These are phyloP conservation scores for Elachura formosa DNA, from an alignment of 2,113 vertebrate genomes.

Conservation along the genomic window DNA sequence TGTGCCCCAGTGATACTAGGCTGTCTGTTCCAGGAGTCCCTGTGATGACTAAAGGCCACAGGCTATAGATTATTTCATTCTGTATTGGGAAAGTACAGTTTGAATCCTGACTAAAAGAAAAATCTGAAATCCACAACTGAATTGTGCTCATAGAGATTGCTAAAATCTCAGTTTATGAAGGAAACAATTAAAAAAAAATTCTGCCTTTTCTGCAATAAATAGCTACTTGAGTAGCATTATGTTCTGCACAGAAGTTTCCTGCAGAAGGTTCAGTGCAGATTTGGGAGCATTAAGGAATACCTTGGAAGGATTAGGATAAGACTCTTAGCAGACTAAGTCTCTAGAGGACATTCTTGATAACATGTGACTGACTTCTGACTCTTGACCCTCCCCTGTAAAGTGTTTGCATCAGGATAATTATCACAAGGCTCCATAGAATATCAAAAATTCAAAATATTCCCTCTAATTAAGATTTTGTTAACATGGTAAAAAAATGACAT, in stretches of 20 bases:
- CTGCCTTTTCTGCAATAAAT: not conserved
- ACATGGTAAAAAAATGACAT: not conserved
- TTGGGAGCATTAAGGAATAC: slow-evolving; percentile 22
- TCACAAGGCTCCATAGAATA: not conserved
- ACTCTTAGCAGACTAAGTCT: not conserved
- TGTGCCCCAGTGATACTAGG: not conserved
- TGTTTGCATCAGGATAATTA: not conserved
- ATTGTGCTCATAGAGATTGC: not conserved
- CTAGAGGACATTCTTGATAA: not conserved
- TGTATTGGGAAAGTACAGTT: not conserved
- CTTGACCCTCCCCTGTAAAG: not conserved
- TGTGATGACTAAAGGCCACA: not conserved
- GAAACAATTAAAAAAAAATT: not conserved
- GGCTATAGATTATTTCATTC: not conserved
- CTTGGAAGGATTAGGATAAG: slow-evolving; percentile 35
- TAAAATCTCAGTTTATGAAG: not conserved
- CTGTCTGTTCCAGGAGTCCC: not conserved
- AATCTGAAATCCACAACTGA: not conserved
- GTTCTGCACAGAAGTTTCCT: not conserved
- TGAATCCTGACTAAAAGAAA: not conserved
- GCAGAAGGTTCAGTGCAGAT: not conserved
- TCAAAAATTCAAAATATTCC: not conserved
- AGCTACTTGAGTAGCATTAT: not conserved
- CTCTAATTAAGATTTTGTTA: not conserved
- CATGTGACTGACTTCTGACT: slow-evolving; percentile 23